A percentile compares a stretch with the other conserved stretches of the same genome.
These are phyloP conservation scores for Elymnias hypermnestra DNA, from an alignment of 1,140 invertebrate genomes.

Conservation along the genomic window DNA sequence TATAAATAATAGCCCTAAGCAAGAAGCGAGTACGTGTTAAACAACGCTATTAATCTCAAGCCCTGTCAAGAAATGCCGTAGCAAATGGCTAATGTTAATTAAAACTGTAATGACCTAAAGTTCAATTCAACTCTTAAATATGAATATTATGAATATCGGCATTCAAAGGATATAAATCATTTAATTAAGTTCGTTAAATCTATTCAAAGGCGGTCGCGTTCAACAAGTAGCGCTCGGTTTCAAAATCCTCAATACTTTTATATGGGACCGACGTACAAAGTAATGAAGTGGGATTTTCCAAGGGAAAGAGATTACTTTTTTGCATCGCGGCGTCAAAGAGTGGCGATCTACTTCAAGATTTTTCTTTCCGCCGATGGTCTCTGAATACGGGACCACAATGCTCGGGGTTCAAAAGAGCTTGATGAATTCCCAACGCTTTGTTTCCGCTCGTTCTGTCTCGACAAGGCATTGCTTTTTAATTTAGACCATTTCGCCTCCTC, in stretches of 20 bases:
- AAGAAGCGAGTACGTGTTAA: neutral
- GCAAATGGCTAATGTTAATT: slow-evolving; percentile 11
- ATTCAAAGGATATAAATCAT: slow-evolving; percentile 45
- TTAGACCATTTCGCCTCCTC: slow-evolving; percentile 65
- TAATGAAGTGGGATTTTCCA: slow-evolving; percentile 65
- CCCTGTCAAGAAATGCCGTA: neutral
- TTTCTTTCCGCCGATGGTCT: slow-evolving; percentile 66
- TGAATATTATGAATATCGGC: slow-evolving; percentile 29
- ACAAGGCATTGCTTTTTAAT: slow-evolving; percentile 73
- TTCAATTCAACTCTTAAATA: slow-evolving; percentile 11
- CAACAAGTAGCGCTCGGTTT: slow-evolving; percentile 61
- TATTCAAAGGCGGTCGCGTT: slow-evolving; percentile 57
- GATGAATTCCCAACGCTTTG: slow-evolving; percentile 69
- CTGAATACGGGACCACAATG: slow-evolving; percentile 67
- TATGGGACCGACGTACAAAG: slow-evolving; percentile 46
- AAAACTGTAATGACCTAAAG: slow-evolving; percentile 11
- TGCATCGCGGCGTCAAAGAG: slow-evolving; percentile 67
- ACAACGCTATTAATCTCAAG: neutral
- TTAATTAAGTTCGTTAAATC: slow-evolving; percentile 59
- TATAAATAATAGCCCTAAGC: neutral
- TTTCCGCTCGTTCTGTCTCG: slow-evolving; percentile 65
- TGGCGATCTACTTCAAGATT: slow-evolving; percentile 68
- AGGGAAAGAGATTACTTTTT: slow-evolving; percentile 62
- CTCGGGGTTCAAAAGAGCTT: slow-evolving; percentile 69
- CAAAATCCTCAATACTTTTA: slow-evolving; percentile 56